These are phyloP conservation scores for Andrena fulva DNA, from an alignment of 2,888 invertebrate genomes.

Conservation along the genomic window DNA sequence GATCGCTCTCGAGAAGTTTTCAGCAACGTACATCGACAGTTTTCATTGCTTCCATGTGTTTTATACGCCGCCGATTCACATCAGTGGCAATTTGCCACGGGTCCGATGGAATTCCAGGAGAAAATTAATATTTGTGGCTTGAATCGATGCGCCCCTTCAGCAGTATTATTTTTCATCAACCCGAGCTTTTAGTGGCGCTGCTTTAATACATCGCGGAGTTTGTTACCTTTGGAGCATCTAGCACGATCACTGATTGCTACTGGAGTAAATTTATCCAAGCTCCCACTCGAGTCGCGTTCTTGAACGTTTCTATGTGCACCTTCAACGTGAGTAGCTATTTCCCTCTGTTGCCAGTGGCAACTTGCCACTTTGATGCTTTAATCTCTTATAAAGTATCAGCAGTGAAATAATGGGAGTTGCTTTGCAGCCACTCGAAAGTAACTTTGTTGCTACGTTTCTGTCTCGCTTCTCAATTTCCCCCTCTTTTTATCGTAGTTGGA, in stretches of 20 bases:
- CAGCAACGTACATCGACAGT: background rate
- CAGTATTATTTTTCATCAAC: too few relatives aligned
- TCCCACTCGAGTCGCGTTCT: background rate
- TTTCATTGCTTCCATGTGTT: background rate
- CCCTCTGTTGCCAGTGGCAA: background rate
- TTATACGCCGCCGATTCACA: background rate
- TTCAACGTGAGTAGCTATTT: background rate
- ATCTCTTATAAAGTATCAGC: background rate
- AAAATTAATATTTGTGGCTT: too few relatives aligned
- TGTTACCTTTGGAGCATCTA: too few relatives aligned
- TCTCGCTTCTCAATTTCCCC: too few relatives aligned
- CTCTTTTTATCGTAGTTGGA: too few relatives aligned
- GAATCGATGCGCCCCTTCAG: too few relatives aligned
- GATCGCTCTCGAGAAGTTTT: slow-evolving; percentile 32
- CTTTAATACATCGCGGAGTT: too few relatives aligned
- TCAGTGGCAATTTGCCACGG: too few relatives aligned
- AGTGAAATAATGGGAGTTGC: background rate
- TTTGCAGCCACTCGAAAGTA: background rate
- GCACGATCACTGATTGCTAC: slow-evolving; percentile 20
- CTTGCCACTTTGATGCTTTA: background rate
- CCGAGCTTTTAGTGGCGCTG: too few relatives aligned
- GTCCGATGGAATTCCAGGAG: too few relatives aligned
- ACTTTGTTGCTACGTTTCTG: background rate
- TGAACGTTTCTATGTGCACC: background rate
- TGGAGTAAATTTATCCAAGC: slow-evolving; percentile 14